phyloP scores from a whole-genome alignment of 2,797 vertebrate species.

The Eulemur albifrons region DNA sequence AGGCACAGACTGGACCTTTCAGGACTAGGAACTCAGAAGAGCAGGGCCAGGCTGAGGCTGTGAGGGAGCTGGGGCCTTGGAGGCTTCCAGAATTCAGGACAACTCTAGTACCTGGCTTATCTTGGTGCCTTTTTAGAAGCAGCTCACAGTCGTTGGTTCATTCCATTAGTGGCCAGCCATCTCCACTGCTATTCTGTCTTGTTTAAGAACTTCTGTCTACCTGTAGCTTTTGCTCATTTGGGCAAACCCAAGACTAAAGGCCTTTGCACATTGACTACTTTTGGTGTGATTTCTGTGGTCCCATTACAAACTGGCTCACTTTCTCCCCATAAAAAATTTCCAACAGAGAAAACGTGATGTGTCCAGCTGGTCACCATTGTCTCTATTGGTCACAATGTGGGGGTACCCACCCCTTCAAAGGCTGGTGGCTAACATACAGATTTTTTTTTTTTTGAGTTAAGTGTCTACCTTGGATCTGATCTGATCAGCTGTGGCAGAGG shows the following conservation, averaged over 20 bases:
- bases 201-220: slow-evolving; percentile 16
- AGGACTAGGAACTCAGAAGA: neutral
- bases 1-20: neutral
- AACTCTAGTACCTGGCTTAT: neutral
- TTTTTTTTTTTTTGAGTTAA: neutral
- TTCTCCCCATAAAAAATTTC: neutral
- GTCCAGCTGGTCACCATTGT: neutral
- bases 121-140: neutral
- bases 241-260: neutral
- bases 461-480: neutral
- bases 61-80: neutral
- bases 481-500: neutral
- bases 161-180: neutral
- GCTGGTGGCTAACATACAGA: neutral
- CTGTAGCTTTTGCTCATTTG: neutral
- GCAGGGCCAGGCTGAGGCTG: neutral
- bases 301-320: neutral
- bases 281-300: neutral
- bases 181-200: neutral
- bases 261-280: neutral
- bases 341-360: slow-evolving; percentile 10
- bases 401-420: neutral
- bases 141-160: neutral
- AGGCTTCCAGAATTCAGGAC: neutral
- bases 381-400: neutral